Evolutionary conservation across 1,140 invertebrate species (phyloP).

Genomic region (Drosophila melanogaster): DNA sequence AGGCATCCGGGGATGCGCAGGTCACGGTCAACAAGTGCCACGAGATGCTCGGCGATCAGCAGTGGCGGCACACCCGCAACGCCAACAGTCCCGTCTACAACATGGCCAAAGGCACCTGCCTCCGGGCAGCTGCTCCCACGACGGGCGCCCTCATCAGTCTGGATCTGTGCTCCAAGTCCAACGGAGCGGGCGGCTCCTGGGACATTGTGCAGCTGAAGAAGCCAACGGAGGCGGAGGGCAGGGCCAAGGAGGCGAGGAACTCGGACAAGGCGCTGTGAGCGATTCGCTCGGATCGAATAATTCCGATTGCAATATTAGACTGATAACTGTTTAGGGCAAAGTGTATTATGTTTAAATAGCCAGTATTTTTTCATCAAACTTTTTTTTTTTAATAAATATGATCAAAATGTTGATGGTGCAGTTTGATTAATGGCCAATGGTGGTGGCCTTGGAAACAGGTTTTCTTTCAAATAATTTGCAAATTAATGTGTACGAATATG

Average conservation of each 20-base stretch:
- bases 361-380: conserved; percentile 66
- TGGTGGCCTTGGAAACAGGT: no score
- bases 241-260: conserved; percentile 15
- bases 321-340: conserved; percentile 57
- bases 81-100: conserved; percentile 92
- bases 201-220: conserved; percentile 86
- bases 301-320: conserved; percentile 65
- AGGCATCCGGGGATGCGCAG: conserved; percentile 87
- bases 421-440: no score
- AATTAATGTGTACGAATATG: no score
- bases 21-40: conserved; percentile 95
- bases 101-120: conserved; percentile 92
- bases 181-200: conserved; percentile 87
- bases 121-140: conserved; percentile 87
- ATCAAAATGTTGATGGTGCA: not conserved
- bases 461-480: no score
- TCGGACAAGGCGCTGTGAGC: conserved; percentile 52
- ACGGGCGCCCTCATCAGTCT: conserved; percentile 87
- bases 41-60: conserved; percentile 94
- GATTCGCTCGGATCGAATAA: not conserved
- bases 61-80: conserved; percentile 91
- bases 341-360: conserved; percentile 65
- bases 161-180: conserved; percentile 89
- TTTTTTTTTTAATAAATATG: conserved; percentile 25
- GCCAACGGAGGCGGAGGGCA: conserved; percentile 2